Evolutionary conservation across 2,888 invertebrate genomes (phyloP), one percentile per base, ranked within the genome.

Genomic region (Bombylius major): DNA sequence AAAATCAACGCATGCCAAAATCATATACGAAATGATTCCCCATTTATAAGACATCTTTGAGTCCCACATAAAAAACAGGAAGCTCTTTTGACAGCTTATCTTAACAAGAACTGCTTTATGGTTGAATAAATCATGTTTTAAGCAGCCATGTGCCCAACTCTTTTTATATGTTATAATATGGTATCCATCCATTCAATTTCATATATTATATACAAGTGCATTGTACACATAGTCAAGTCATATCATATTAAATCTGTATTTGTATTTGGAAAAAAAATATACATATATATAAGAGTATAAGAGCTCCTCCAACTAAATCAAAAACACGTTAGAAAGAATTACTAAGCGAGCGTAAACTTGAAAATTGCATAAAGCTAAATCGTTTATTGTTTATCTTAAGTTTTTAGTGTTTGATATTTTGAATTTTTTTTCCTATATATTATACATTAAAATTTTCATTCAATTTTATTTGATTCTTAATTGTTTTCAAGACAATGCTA

Each of bases 101-200:
- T 57, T 57, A 57, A 57, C 57, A 57, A 57, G 54, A 57, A 51
- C 54, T 57, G 54, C 50, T 57, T 57, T 57, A 57, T 54, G 54
- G 47, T 13, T 48, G 34, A 51, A 51, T 57, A 57, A 57, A 57
- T 57, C 57, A 57, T 57, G 39, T 50, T 45, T 48, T 42, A 44
- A 54, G 51, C 47, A 50, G 50, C 34, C 54, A 50, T 56, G 54
- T 47, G 54, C 45, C 54, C 50, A 44, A 44, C 54, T 50, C 23
- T 23, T 23, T 23, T 23, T 23, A 23, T 23, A 23, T 23, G 3
- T 23, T 23, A 23, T 23, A 23, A 23, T 23, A 23, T 23, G 23
- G 23, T 23, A 23, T 23, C 23, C 23, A 23, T 23, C 23, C 23
- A 23, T 23, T 23, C 23, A 23, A 23, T 23, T 23, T 23, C 23